These are phyloP conservation scores for Drosophila jambulina DNA, from an alignment of 1,140 invertebrate genomes.

Conservation along the genomic window DNA sequence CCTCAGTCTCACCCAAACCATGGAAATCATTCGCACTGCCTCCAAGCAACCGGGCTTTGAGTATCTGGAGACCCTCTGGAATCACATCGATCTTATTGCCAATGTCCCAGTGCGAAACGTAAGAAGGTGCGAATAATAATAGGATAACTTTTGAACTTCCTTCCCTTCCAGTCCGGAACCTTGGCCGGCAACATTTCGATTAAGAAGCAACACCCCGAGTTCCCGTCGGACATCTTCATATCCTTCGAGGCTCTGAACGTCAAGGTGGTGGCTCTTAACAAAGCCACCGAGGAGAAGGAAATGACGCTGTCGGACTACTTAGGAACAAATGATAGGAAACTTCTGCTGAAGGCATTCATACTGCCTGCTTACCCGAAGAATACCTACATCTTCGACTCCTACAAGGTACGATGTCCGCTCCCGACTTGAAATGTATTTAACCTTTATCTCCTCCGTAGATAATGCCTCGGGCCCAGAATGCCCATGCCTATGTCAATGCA, in stretches of 20 bases:
- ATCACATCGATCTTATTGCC: constrained; percentile 89
- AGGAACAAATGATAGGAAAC: constrained; percentile 35
- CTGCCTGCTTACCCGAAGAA: constrained; percentile 66
- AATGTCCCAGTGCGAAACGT: constrained; percentile 90
- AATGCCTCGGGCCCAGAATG: constrained; percentile 92
- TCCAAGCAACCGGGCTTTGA: constrained; percentile 85
- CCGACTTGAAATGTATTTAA: neutral
- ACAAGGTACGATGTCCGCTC: constrained; percentile 86
- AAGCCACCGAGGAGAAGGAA: constrained; percentile 45
- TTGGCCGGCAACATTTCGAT: constrained; percentile 93
- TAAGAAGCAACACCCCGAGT: constrained; percentile 89
- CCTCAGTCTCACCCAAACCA: constrained; percentile 88
- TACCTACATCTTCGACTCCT: constrained; percentile 70
- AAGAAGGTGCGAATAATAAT: constrained; percentile 6
- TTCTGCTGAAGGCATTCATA: constrained; percentile 64
- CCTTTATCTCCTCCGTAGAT: constrained; percentile 41
- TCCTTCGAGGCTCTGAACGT: constrained; percentile 89
- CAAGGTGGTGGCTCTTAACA: constrained; percentile 58
- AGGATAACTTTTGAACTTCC: too few relatives aligned
- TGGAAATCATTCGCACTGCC: constrained; percentile 87
- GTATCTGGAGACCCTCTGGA: constrained; percentile 85
- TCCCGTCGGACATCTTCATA: constrained; percentile 92
- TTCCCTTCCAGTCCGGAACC: constrained; percentile 86
- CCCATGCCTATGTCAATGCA: constrained; percentile 93
- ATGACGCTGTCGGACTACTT: constrained; percentile 65